Base-by-base conservation (phyloP, 2,888 invertebrate species). In the Selenia dentaria region DNA sequence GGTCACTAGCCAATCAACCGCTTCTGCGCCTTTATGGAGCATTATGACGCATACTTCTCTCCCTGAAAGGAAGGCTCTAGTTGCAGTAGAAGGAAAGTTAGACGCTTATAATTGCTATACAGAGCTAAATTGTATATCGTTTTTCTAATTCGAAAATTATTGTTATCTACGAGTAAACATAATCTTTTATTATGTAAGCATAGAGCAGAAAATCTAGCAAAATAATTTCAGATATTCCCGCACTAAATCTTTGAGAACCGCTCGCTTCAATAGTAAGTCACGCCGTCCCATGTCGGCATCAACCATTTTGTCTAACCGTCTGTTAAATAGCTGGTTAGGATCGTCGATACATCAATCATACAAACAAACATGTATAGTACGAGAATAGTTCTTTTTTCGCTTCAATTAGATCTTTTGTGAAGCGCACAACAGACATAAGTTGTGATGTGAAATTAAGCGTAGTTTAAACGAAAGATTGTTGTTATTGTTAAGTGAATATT, bases 351-450 rank as follows among this genome's bases (percentile, higher is more conserved):
- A 88, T 88, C 88, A 87, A 87, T 87, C 86, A 87, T 64, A 77
- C 81, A 84, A 77, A 78, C 78, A 78, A 78, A 77, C 72, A 75
- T 64, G 62, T 69, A 74, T 72, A 79, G 78, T 79, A 78, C 74
- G 73, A 75, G 68, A 62, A 64, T 64, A 67, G 64, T 74, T 77
- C 79, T 83, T 83, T 83, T 86, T 85, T 80, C 81, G 72, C 82
- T 82, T 82, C 89, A 90, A 90, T 90, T 90, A 90, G 84, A 80
- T 69, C 89, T 83, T 90, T 90, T 90, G 89, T 89, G 70, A 67
- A 56, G 51, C 64, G 59, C 57, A 67, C 62, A 82, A 48, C 41
- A 18, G 73, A 79, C 70, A 75, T 58, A 78, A 71, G 70, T 74
- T 67, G 65, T 65, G 64, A 76, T 79, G 78, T 80, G 67, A 78